Base-by-base conservation (phyloP, 2,888 invertebrate species). In the Drosophila neonasuta region DNA sequence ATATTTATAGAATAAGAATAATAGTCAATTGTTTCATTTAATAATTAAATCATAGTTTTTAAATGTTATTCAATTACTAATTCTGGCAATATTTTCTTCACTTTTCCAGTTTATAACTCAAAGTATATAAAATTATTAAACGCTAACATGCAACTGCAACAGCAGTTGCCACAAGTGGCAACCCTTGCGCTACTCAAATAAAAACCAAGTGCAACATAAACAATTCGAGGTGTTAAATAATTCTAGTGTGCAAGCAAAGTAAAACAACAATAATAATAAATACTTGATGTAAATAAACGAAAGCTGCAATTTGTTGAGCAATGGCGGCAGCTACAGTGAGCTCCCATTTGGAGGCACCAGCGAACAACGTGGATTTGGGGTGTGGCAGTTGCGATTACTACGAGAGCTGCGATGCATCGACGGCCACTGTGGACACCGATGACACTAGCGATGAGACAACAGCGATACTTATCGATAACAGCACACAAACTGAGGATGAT, bases 301-400 rank as follows among this genome's bases (percentile, higher is more conserved):
- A 36, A 17, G 13, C 8, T 2, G 10, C 3, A n/a, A 1, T 15
- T 24, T 24, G 24, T 24, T 7, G 3, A 49, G 42, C 9, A 46
- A 88, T 88, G 88, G 87, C 88, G 50, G 80, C 79, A 46, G 83
- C 84, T 58, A 85, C 82, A 57, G 76, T 83, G 52, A 80, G 81
- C 71, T 71, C 84, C 52, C 84, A 80, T 64, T 57, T 83, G 68
- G 83, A 72, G 67, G 45, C 62, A 34, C 51, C 65, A 24, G 51
- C 66, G 5, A 66, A 48, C 11, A 75, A 67, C 45, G 41, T 71
- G 69, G 74, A 76, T 30, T 57, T 84, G 65, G 68, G 65, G 9
- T 73, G 77, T 52, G 78, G 85, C 44, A 77, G 68, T n/a, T 79
- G 82, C 52, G 86, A 80, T 52, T 85, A 78, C 51, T 80, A 68